Base-by-base conservation (phyloP, 2,888 invertebrate genomes). In the Spisula solida region DNA sequence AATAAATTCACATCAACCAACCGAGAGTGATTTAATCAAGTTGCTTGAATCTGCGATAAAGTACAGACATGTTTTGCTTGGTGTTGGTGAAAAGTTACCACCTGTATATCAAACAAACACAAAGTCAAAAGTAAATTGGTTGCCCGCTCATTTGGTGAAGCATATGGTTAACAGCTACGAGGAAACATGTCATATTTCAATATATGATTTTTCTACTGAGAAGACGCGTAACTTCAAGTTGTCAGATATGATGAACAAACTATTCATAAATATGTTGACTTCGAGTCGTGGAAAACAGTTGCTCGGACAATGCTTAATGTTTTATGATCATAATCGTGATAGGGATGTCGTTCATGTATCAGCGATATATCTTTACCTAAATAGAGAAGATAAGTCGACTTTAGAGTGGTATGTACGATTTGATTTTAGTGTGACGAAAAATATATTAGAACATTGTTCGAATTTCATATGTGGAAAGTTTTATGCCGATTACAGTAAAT, bases 241-340 rank as follows among this genome's bases (percentile, higher is more conserved):
- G 4, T 5, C 51, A 16, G 6, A 5, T 51, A 51, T 51, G 51
- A 51, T 51, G 16, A 51, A 51, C 16, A 51, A 51, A 51, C 51
- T 16, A 12, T 51, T 8, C 12, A 16, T 51, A 51, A 51, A 51
- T 51, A 10, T 51, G 10, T 51, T 51, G 51, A 82, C 60, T 56
- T 60, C 56, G 0, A 14, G 25, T 31, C 55, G 60, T 56, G 60
- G 82, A 34, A 82, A 82, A 82, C 82, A 82, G 12, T 60, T 56
- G 20, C n/a, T 82, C 1, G 82, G 82, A 18, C 82, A 82, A 41
- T 82, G 82, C 20, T 55, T 82, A 12, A 20, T 20, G 5, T 82
- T 82, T 34, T n/a, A 51, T n/a, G 82, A 82, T 31, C 48, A 82
- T 16, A 56, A 82, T n/a, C n/a, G n/a, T 41, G 60, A 56, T 8